A percentile compares a stretch with the other conserved stretches of the same genome.
These are phyloP conservation scores for Daubentonia madagascariensis DNA, from an alignment of 2,113 vertebrate genomes.

Conservation along the genomic window DNA sequence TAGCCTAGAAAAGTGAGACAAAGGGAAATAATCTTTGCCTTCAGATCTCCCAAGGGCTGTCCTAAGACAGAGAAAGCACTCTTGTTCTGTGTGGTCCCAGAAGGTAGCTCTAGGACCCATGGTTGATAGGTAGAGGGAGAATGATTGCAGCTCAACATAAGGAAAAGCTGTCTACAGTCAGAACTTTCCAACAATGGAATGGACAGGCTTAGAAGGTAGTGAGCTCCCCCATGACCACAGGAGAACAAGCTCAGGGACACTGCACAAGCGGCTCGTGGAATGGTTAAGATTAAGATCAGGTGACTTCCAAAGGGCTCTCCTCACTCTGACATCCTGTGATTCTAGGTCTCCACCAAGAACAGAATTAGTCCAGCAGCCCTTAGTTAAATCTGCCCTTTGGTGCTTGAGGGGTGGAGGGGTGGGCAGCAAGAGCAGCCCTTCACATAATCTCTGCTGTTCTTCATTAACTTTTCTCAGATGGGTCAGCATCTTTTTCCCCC, in stretches of 20 bases:
- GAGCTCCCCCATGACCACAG: not conserved
- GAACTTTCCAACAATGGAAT: not conserved
- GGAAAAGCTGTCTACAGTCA: not conserved
- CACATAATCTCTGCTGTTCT: conserved; percentile 37
- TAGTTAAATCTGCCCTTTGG: conserved; percentile 16
- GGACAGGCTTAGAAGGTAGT: not conserved
- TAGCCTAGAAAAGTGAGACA: conserved; percentile 2
- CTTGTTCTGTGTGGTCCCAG: not conserved
- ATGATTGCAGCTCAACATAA: not conserved
- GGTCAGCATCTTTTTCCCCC: conserved; percentile 23
- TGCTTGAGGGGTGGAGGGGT: not conserved
- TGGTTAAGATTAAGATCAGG: not conserved
- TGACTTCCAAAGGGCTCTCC: not conserved
- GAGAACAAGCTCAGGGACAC: not conserved
- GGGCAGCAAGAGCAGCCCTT: not conserved
- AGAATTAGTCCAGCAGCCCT: not conserved
- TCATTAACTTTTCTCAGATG: conserved; percentile 58
- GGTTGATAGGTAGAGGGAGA: not conserved
- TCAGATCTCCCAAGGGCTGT: not conserved
- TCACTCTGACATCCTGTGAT: conserved; percentile 6
- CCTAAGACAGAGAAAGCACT: not conserved
- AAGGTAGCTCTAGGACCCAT: not conserved
- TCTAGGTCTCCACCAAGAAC: not conserved
- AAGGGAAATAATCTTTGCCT: not conserved
- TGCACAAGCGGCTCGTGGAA: not conserved